Evolutionary conservation across 2,888 invertebrate genomes (phyloP), one percentile per base, ranked within the genome.

Genomic region (Tuberolachnus salignus): DNA sequence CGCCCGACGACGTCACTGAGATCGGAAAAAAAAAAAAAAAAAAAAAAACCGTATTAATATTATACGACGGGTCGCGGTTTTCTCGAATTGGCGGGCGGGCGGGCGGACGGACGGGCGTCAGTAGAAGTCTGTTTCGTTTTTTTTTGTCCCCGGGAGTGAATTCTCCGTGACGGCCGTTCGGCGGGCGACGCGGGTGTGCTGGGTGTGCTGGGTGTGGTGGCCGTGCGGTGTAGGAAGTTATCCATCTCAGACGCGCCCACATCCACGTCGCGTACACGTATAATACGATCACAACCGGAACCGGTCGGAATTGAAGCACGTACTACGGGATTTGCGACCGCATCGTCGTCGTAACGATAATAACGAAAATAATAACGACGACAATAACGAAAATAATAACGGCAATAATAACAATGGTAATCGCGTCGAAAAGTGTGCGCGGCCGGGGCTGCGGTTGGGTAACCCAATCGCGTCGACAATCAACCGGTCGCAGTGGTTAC

Each of bases 41-140:
- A 4, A 53, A 61, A 59, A 57, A 61, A 61, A 61, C 11, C 61
- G 16, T 61, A 73, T 73, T 73, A 61, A 73, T 73, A 71, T 71
- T 61, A 51, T 61, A 63, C 72, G 34, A 72, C 16, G 59, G 34
- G 46, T 26, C 42, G n/a, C 13, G 2, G 11, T 11, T 23, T 34
- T 34, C 19, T 34, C 34, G 34, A 34, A 34, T 34, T 6, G 34
- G 6, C 34, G 34, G n/a, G 34, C 34, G 34, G 34, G 34, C 6
- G 6, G 34, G 34, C n/a, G n/a, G n/a, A n/a, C n/a, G 34, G 34
- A 34, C 34, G 6, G 34, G 34, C 34, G 34, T 4, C 34, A 6
- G 34, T n/a, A n/a, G 6, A 34, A 4, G 34, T 34, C 19, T 14
- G 10, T 34, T 55, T 14, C 57, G 21, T 53, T 51, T 69, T 21